A percentile compares a stretch with the other conserved stretches of the same genome.
These are phyloP conservation scores for Bovichtus variegatus DNA, from an alignment of 2,797 vertebrate genomes.

Conservation along the genomic window DNA sequence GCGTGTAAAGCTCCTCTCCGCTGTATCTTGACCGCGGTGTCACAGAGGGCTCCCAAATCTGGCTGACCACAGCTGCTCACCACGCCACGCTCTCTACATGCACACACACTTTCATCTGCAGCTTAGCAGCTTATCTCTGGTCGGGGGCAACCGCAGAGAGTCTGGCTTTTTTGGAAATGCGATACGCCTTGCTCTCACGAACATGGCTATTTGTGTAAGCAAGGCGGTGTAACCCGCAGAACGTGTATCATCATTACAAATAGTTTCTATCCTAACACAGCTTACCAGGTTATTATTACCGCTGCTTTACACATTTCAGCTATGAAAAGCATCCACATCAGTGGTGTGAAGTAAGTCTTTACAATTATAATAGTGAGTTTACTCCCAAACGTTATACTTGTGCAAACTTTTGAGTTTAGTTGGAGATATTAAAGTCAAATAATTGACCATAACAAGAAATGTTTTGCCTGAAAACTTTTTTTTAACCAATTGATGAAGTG, in stretches of 20 bases:
- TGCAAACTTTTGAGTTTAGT: not conserved
- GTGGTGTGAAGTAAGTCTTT: conserved; percentile 24
- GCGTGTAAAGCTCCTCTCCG: conserved; percentile 27
- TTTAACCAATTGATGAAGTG: not conserved
- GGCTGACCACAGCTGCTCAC: conserved; percentile 74
- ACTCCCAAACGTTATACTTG: not conserved
- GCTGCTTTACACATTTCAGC: conserved; percentile 38
- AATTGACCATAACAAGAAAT: not conserved
- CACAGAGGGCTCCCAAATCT: conserved; percentile 66
- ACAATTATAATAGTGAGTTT: not conserved
- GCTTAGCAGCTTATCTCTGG: conserved; percentile 83
- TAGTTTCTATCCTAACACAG: conserved; percentile 51
- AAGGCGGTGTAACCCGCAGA: conserved; percentile 44
- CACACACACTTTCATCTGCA: conserved; percentile 80
- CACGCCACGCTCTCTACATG: conserved; percentile 71
- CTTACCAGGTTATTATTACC: conserved; percentile 43
- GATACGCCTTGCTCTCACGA: conserved; percentile 68
- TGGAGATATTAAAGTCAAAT: not conserved
- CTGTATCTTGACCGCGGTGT: conserved; percentile 54
- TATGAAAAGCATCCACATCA: conserved; percentile 31
- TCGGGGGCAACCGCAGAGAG: conserved; percentile 64
- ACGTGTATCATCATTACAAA: conserved; percentile 63
- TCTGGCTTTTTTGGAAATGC: conserved; percentile 68
- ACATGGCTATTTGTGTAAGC: conserved; percentile 67
- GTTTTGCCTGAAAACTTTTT: not conserved